A percentile compares a stretch with the other conserved stretches of the same genome.
These are phyloP conservation scores for Corapipo altera DNA, from an alignment of 2,113 vertebrate genomes.

Conservation along the genomic window DNA sequence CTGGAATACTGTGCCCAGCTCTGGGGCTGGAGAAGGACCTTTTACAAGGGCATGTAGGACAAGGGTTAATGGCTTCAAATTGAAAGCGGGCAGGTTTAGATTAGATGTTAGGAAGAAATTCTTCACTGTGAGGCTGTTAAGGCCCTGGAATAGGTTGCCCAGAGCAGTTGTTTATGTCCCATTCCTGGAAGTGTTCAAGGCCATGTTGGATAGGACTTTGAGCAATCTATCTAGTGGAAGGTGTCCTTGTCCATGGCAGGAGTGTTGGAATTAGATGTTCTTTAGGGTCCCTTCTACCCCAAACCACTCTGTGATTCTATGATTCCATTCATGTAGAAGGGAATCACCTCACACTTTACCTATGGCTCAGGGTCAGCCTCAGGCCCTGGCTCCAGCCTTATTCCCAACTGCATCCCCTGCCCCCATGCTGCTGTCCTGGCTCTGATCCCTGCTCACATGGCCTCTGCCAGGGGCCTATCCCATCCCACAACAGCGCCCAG, in stretches of 20 bases:
- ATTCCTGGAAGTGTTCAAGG: background rate
- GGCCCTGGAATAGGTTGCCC: background rate
- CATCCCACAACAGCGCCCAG: fast-evolving
- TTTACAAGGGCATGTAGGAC: background rate
- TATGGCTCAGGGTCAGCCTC: fast-evolving
- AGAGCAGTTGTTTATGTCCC: background rate
- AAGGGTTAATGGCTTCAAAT: background rate
- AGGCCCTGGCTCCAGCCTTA: too few relatives aligned
- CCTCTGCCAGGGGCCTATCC: background rate
- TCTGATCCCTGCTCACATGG: background rate
- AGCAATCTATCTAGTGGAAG: background rate
- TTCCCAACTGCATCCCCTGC: fast-evolving
- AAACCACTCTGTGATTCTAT: background rate
- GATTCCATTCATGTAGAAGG: background rate
- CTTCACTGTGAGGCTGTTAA: background rate
- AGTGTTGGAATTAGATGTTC: background rate
- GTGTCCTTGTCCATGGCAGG: background rate
- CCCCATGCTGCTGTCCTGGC: too few relatives aligned
- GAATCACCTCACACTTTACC: fast-evolving
- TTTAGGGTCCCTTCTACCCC: background rate
- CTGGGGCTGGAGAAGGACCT: background rate
- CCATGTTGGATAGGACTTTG: background rate
- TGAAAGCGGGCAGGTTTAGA: background rate
- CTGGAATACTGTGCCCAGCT: background rate
- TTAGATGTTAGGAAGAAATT: background rate